Conservation (phyloP, 2,113 vertebrate genomes). For the Myotis brandtii region DNA sequence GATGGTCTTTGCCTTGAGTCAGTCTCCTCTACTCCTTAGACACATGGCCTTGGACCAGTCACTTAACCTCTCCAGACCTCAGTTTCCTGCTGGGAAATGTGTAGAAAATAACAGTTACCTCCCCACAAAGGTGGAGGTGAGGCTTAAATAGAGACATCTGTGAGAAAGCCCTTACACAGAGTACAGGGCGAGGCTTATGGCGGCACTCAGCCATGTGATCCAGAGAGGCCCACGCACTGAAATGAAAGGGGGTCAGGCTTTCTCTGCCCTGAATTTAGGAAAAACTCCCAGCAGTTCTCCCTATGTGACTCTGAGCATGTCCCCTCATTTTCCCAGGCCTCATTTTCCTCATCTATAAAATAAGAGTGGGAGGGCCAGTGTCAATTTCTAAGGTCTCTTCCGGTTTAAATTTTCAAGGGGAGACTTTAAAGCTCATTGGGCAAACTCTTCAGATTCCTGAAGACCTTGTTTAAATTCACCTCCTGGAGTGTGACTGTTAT, state of each 20-base stretch:
- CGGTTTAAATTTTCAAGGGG: slow-evolving; percentile 50
- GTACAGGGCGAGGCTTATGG: background rate
- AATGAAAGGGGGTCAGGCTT: background rate
- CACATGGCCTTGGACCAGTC: background rate
- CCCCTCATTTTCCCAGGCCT: background rate
- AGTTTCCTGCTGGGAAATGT: background rate
- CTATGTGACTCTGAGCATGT: background rate
- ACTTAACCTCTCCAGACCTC: background rate
- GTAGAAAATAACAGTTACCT: background rate
- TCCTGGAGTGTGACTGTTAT: slow-evolving; percentile 76
- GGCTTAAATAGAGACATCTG: background rate
- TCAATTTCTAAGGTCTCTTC: slow-evolving; percentile 26
- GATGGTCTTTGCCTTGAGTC: background rate
- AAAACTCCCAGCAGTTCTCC: background rate
- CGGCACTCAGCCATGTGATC: background rate
- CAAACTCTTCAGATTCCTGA: slow-evolving; percentile 49
- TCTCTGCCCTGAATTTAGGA: background rate
- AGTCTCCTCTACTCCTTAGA: background rate
- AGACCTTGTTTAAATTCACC: slow-evolving; percentile 67
- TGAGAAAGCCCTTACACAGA: background rate
- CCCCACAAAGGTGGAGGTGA: background rate
- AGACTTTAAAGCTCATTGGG: slow-evolving; percentile 49
- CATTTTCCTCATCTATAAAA: background rate
- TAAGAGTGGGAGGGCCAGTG: background rate
- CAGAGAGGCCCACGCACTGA: background rate